phyloP scores from a whole-genome alignment of 2,113 vertebrate genomes.

The Girardinichthys multiradiatus region DNA sequence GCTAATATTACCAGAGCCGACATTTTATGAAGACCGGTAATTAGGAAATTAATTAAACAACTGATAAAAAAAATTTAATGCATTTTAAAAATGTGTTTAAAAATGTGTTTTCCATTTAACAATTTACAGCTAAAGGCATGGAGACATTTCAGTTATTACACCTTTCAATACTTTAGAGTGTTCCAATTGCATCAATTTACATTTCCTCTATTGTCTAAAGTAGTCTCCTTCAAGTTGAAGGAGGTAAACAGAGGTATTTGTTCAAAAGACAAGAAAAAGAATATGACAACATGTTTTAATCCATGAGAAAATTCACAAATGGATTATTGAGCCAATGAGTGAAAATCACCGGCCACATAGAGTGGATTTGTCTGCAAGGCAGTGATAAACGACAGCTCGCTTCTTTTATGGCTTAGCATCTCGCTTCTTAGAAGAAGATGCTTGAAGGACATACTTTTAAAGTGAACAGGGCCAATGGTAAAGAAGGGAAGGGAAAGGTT shows the following conservation, averaged over 20 bases:
- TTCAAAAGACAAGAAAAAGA: constrained; percentile 46
- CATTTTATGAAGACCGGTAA: not conserved
- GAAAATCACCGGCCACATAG: constrained; percentile 75
- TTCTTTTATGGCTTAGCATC: constrained; percentile 72
- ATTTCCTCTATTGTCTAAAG: constrained; percentile 54
- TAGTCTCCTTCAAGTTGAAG: constrained; percentile 60
- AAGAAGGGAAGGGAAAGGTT: constrained; percentile 13
- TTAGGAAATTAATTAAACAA: not conserved
- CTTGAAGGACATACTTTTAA: constrained; percentile 77
- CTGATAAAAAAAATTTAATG: not conserved
- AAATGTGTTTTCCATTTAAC: not conserved
- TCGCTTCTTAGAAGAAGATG: constrained; percentile 67
- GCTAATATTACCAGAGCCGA: constrained; percentile 1
- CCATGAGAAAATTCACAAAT: constrained; percentile 74
- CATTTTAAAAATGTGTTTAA: too few relatives aligned
- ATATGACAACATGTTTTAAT: constrained; percentile 59
- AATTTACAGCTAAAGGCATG: not conserved
- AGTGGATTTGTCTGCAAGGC: constrained; percentile 83
- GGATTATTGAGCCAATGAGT: constrained; percentile 80
- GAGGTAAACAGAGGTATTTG: constrained; percentile 35
- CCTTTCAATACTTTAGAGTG: not conserved
- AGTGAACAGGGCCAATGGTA: constrained; percentile 60
- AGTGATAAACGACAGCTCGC: constrained; percentile 74
- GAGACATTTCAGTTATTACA: constrained; percentile 18
- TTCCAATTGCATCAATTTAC: constrained; percentile 47